A percentile compares a stretch with the other conserved stretches of the same genome.
Evolutionary conservation across 2,888 invertebrate genomes (phyloP).

Genomic region (Diarsia rubi): DNA sequence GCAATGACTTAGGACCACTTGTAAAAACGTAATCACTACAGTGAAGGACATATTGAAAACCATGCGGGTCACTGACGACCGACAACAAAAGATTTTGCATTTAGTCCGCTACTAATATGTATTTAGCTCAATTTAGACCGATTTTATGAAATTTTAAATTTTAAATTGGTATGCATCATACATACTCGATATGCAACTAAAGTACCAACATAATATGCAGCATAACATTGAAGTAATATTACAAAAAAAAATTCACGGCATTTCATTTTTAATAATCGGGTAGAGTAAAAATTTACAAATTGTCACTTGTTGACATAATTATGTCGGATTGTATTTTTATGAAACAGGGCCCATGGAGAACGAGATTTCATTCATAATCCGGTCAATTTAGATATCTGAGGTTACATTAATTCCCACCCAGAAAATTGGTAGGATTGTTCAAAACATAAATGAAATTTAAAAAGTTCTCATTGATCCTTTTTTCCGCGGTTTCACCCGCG

Average conservation of each 20-base stretch:
- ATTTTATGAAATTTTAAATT: background rate
- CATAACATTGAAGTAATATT: background rate
- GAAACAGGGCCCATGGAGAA: no score
- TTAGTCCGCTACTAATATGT: background rate
- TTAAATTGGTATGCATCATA: background rate
- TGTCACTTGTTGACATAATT: no score
- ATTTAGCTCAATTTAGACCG: background rate
- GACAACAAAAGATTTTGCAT: background rate
- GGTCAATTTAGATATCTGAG: no score
- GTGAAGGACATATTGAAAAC: background rate
- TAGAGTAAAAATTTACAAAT: no score
- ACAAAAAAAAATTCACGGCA: background rate
- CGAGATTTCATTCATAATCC: no score
- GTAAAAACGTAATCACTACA: background rate
- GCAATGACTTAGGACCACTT: background rate
- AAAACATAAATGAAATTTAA: no score
- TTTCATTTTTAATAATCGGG: background rate
- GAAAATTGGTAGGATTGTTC: no score
- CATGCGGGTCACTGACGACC: constrained; percentile 8
- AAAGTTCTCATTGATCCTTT: no score
- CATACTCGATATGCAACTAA: background rate
- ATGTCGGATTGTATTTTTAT: no score
- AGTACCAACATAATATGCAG: no score
- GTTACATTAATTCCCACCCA: no score
- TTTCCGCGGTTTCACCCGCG: no score